Conservation (phyloP, 2,888 invertebrate species). For the Dimorphilus gyrociliatus region DNA sequence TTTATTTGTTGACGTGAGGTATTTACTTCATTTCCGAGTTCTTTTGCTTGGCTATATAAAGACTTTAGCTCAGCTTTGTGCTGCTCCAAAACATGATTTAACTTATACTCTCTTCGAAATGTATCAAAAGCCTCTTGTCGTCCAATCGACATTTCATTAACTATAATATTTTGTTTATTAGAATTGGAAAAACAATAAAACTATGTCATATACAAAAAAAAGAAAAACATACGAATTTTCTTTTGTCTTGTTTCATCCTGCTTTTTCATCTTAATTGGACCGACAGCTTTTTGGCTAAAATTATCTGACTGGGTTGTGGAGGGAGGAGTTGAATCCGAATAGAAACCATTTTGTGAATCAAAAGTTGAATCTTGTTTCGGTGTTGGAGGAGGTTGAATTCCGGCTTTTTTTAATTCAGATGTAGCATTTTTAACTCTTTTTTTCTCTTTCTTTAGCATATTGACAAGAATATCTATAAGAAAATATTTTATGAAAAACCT, state of each 20-base stretch:
- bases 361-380: no score
- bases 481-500: no score
- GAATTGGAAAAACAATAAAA: constrained; percentile 4
- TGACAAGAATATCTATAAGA: constrained; percentile 35
- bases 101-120: constrained; percentile 29
- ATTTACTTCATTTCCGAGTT: constrained; percentile 32
- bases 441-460: constrained; percentile 37
- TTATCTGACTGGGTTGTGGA: no score
- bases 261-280: no score
- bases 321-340: no score
- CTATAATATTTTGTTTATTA: constrained; percentile 14
- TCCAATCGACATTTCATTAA: constrained; percentile 34
- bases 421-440: constrained; percentile 22
- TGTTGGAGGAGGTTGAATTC: no score
- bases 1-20: constrained; percentile 25
- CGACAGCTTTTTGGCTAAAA: no score
- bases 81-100: constrained; percentile 26
- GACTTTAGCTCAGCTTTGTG: constrained; percentile 29
- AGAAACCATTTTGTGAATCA: no score
- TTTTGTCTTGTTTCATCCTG: no score
- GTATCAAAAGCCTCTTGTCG: constrained; percentile 37
- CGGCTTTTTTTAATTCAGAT: constrained; percentile 10
- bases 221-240: constrained; percentile 1
- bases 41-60: constrained; percentile 31
- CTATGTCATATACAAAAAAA: not conserved